These are phyloP conservation scores for Hestina assimilis DNA, from an alignment of 1,140 invertebrate species.

Conservation along the genomic window DNA sequence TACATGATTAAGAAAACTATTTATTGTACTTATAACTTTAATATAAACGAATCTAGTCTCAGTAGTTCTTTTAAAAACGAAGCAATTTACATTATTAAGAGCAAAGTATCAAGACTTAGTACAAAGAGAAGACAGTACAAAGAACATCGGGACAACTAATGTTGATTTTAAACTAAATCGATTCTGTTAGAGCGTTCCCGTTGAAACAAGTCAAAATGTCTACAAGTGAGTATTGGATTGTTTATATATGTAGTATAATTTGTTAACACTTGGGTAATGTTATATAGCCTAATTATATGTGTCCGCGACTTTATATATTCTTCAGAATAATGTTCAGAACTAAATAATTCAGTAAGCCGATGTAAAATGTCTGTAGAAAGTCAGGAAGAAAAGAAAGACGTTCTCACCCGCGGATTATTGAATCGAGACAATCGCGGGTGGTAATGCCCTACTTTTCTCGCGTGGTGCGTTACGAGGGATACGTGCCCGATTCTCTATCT, in stretches of 20 bases:
- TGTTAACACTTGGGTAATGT: no score
- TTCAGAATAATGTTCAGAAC: no score
- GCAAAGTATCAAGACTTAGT: slow-evolving; percentile 46
- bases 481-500: no score
- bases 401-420: no score
- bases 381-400: no score
- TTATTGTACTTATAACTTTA: slow-evolving; percentile 68
- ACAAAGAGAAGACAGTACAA: slow-evolving; percentile 68
- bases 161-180: slow-evolving; percentile 69
- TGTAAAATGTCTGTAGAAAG: no score
- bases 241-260: not conserved
- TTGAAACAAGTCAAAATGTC: slow-evolving; percentile 54
- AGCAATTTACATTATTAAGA: slow-evolving; percentile 57
- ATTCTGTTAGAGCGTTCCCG: slow-evolving; percentile 58
- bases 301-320: no score
- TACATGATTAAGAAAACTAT: slow-evolving; percentile 65
- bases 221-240: slow-evolving; percentile 56
- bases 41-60: slow-evolving; percentile 73
- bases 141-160: slow-evolving; percentile 53
- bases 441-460: no score
- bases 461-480: no score
- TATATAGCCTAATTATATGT: no score
- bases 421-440: no score
- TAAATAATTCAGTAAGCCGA: no score
- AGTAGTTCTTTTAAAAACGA: slow-evolving; percentile 68